phyloP scores from a whole-genome alignment of 2,113 vertebrate species.

The Epinephelus moara region DNA sequence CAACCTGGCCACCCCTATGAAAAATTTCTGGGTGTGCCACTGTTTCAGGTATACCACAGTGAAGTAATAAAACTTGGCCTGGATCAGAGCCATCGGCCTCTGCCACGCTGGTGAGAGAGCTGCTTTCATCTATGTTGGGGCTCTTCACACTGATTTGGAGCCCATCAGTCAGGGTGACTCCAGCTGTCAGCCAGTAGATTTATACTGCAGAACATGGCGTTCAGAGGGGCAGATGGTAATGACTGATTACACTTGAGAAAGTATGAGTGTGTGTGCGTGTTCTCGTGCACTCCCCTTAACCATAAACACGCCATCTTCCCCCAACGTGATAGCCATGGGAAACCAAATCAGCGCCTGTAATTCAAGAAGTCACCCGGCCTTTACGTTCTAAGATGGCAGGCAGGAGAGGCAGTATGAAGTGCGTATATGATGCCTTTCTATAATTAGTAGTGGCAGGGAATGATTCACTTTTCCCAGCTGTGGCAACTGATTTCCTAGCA shows the following conservation, averaged over 20 bases:
- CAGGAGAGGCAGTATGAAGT: constrained; percentile 38
- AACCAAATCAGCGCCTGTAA: constrained; percentile 70
- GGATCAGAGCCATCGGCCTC: constrained; percentile 31
- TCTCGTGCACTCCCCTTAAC: constrained; percentile 42
- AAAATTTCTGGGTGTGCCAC: too few relatives aligned
- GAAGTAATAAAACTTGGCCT: constrained; percentile 40
- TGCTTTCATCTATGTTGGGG: constrained; percentile 52
- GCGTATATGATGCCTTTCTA: constrained; percentile 73
- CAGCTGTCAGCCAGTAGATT: constrained; percentile 75
- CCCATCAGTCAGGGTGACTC: constrained; percentile 68
- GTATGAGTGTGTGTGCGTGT: constrained; percentile 16
- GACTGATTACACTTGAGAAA: constrained; percentile 66
- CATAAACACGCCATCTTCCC: constrained; percentile 59
- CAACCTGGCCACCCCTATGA: too few relatives aligned
- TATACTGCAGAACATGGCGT: constrained; percentile 62
- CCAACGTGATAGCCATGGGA: constrained; percentile 72
- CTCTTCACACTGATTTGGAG: constrained; percentile 64
- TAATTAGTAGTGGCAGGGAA: constrained; percentile 68
- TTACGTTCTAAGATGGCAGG: constrained; percentile 55
- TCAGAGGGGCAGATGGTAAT: constrained; percentile 73
- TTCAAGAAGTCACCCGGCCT: constrained; percentile 59
- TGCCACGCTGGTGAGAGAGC: constrained; percentile 32
- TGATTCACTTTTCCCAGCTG: constrained; percentile 60
- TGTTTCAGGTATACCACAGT: constrained; percentile 27
- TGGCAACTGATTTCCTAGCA: constrained; percentile 52